Evolutionary conservation across 2,113 vertebrate genomes (phyloP).

Genomic region (Gadus macrocephalus): DNA sequence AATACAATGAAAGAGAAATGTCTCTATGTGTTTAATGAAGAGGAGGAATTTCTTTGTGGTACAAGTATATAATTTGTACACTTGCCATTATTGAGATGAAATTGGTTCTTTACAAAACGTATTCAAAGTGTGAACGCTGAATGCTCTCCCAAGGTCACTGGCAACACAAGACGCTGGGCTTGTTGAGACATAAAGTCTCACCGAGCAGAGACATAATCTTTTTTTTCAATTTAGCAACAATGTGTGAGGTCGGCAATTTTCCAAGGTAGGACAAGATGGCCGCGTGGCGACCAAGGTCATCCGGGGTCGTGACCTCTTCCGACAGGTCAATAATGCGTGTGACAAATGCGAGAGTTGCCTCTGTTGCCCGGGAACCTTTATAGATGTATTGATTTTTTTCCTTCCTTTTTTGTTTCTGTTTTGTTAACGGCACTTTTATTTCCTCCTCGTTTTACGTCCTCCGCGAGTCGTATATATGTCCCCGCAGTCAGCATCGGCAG

Average conservation of each 20-base stretch:
- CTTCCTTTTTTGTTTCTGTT: conserved; percentile 63
- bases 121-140: no score
- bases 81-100: no score
- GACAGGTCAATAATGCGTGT: conserved; percentile 43
- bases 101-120: no score
- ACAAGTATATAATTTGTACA: no score
- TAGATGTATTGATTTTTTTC: conserved; percentile 63
- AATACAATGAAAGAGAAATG: no score
- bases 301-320: conserved; percentile 44
- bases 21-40: no score
- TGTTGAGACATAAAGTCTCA: no score
- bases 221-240: neutral
- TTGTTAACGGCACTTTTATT: conserved; percentile 33
- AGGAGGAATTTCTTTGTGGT: no score
- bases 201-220: no score
- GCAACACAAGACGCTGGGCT: no score
- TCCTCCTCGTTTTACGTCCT: conserved; percentile 46
- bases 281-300: conserved; percentile 33
- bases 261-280: neutral
- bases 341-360: conserved; percentile 58
- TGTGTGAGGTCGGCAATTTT: conserved; percentile 24
- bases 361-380: conserved; percentile 50
- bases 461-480: conserved; percentile 61
- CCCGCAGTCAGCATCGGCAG: conserved; percentile 43
- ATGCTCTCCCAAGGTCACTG: no score